Evolutionary conservation across 2,113 vertebrate species (phyloP).

Genomic region (Numenius arquata): DNA sequence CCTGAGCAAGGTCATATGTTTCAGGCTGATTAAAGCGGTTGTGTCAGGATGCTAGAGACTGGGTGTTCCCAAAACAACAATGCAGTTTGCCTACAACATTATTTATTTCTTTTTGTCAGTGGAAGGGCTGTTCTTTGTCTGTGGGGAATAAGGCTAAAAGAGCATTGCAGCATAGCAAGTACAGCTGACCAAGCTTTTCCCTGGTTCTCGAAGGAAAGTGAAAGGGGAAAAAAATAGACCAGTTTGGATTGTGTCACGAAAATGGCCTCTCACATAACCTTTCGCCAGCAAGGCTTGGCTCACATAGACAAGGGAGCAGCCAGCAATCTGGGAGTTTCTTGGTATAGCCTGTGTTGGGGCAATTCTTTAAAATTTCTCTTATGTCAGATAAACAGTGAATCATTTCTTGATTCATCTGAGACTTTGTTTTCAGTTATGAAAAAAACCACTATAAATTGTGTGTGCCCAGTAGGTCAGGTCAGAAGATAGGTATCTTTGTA

Average conservation of each 20-base stretch:
- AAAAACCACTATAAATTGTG: not conserved
- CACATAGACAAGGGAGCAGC: not conserved
- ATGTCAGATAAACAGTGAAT: constrained; percentile 33
- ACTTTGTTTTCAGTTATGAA: not conserved
- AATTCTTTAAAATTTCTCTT: not conserved
- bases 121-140: not conserved
- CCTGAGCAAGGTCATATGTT: not conserved
- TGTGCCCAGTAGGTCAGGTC: not conserved
- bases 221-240: not conserved
- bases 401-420: not conserved
- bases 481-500: not conserved
- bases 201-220: constrained; percentile 32
- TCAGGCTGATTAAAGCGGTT: constrained; percentile 4
- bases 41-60: constrained; percentile 3
- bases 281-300: constrained; percentile 23
- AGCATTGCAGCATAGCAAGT: not conserved
- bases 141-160: not conserved
- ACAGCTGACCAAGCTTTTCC: constrained; percentile 51
- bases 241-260: not conserved
- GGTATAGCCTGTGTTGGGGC: not conserved
- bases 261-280: constrained; percentile 4
- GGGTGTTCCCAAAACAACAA: constrained; percentile 1
- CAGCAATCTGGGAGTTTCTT: constrained; percentile 31
- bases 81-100: not conserved
- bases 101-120: constrained; percentile 10